A percentile compares a stretch with the other conserved stretches of the same genome.
Conservation (phyloP, 2,888 invertebrate genomes). For the Neuroscelio doddi region DNA sequence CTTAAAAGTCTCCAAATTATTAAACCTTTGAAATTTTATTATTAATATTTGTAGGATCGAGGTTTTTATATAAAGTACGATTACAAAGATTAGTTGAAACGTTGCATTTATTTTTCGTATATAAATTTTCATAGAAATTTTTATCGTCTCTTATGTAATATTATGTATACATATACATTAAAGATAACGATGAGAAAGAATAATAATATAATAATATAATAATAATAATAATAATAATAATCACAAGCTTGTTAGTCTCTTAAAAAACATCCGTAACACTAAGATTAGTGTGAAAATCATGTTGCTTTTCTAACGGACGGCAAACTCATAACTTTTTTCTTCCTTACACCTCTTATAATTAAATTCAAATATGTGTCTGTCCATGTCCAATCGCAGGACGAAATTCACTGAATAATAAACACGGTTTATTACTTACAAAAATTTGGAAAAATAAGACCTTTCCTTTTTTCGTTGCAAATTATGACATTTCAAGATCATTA, state of each 20-base stretch:
- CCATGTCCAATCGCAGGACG: constrained; percentile 20
- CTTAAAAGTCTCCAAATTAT: no score
- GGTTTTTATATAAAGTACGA: no score
- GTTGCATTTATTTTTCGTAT: constrained; percentile 45
- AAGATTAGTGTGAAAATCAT: constrained; percentile 55
- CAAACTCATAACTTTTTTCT: constrained; percentile 43
- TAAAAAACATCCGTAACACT: constrained; percentile 53
- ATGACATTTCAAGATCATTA: no score
- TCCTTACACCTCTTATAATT: constrained; percentile 54
- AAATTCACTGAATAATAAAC: no score
- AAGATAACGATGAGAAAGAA: constrained; percentile 55
- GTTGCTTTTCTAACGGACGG: constrained; percentile 44
- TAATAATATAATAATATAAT: constrained; percentile 26
- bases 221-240: constrained; percentile 23
- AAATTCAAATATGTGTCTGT: constrained; percentile 31
- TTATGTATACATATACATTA: constrained; percentile 59
- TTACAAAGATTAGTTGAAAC: no score
- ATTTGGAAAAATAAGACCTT: no score
- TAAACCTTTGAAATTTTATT: no score
- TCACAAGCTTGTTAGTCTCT: constrained; percentile 61
- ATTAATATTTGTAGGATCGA: no score
- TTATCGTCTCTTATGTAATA: constrained; percentile 55
- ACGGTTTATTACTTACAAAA: no score
- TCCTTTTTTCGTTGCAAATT: no score
- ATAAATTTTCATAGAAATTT: constrained; percentile 56